Evolutionary conservation across 2,888 invertebrate genomes (phyloP).

Genomic region (Trichogramma evanescens): DNA sequence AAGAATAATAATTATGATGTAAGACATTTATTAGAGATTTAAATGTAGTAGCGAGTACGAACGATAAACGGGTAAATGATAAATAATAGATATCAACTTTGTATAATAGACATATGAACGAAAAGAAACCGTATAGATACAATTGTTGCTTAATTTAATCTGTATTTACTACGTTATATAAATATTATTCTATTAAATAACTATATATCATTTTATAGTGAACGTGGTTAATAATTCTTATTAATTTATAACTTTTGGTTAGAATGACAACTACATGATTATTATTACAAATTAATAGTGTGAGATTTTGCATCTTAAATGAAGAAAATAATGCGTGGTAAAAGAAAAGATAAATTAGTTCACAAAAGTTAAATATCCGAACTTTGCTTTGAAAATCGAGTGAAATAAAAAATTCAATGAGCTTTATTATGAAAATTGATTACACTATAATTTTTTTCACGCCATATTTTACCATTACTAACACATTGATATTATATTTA

Average conservation of each 20-base stretch:
- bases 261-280: conserved; percentile 20
- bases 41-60: conserved; percentile 10
- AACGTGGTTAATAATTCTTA: conserved; percentile 25
- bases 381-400: conserved; percentile 21
- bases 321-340: conserved; percentile 10
- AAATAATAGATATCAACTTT: conserved; percentile 22
- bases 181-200: conserved; percentile 45
- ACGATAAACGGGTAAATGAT: conserved; percentile 14
- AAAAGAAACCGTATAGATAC: conserved; percentile 24
- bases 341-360: conserved; percentile 16
- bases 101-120: conserved; percentile 14
- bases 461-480: no score
- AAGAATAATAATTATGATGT: conserved; percentile 46
- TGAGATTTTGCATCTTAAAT: conserved; percentile 35
- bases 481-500: no score
- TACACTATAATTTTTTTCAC: no score
- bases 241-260: conserved; percentile 27
- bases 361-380: conserved; percentile 13
- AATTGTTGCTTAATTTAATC: conserved; percentile 46
- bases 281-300: conserved; percentile 28
- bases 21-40: conserved; percentile 35
- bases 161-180: conserved; percentile 45
- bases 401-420: conserved; percentile 1
- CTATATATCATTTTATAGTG: conserved; percentile 35
- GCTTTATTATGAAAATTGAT: no score